phyloP scores from a whole-genome alignment of 2,113 vertebrate species.

The Euleptes europaea region DNA sequence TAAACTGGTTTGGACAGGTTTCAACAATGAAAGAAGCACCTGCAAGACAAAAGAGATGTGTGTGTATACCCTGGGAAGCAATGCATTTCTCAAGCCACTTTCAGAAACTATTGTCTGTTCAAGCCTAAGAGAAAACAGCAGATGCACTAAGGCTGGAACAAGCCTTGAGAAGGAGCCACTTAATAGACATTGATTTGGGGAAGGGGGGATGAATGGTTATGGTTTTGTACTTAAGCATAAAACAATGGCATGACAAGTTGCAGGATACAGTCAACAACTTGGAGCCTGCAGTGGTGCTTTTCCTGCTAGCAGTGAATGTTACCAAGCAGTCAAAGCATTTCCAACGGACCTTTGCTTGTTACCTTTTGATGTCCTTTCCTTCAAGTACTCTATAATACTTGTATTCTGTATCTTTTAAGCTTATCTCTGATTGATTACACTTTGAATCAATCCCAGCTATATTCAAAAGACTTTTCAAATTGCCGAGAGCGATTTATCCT shows the following conservation, averaged over 20 bases:
- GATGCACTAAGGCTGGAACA: neutral
- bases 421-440: conserved; percentile 13
- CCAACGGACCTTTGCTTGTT: conserved; percentile 17
- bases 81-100: neutral
- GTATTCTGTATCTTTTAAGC: conserved; percentile 26
- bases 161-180: neutral
- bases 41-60: too few species aligned
- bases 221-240: neutral
- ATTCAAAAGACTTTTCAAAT: conserved; percentile 3
- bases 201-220: neutral
- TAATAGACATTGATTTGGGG: neutral
- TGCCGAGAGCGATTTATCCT: conserved; percentile 17
- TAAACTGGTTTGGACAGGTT: neutral
- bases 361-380: neutral
- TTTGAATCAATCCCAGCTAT: conserved; percentile 11
- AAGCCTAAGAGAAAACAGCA: neutral
- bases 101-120: neutral
- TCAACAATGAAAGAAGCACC: neutral
- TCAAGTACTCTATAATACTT: accelerated
- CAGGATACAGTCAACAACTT: neutral
- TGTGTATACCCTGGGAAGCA: neutral
- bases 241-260: neutral
- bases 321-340: neutral
- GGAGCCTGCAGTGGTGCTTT: neutral
- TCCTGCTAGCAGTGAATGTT: neutral